Evolutionary conservation across 1,140 invertebrate species (phyloP).

Genomic region (Cydia fagiglandana): DNA sequence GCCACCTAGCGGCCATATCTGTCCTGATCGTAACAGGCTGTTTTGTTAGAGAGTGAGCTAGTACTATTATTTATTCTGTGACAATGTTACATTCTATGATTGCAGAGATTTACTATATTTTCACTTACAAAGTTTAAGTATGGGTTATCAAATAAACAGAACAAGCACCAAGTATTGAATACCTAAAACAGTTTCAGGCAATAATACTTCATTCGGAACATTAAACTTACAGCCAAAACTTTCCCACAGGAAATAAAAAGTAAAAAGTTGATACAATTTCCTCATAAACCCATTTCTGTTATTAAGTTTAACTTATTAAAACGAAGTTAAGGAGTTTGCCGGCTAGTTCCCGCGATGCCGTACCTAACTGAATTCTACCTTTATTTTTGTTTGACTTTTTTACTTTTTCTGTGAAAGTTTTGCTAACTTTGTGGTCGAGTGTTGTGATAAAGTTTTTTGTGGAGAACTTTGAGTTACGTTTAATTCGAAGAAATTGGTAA

Average conservation of each 20-base stretch:
- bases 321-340: conserved; percentile 19
- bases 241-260: neutral
- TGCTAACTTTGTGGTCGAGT: neutral
- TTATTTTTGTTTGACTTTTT: neutral
- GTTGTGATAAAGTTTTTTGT: neutral
- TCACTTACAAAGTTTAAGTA: too few relatives aligned
- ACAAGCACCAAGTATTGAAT: too few relatives aligned
- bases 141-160: too few relatives aligned
- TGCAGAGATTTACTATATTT: too few relatives aligned
- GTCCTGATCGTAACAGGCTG: too few relatives aligned
- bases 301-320: conserved; percentile 29
- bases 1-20: too few relatives aligned
- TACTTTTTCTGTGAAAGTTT: neutral
- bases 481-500: neutral
- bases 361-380: conserved; percentile 5
- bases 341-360: neutral
- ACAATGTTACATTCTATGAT: too few relatives aligned
- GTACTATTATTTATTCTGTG: too few relatives aligned
- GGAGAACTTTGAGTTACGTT: neutral
- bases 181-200: neutral
- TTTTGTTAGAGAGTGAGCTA: too few relatives aligned
- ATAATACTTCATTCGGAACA: neutral
- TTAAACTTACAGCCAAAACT: neutral
- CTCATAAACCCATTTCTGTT: conserved; percentile 21
- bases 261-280: conserved; percentile 2